Percentiles rank a stretch among this genome's conserved stretches.
Conservation (phyloP, 2,113 vertebrate genomes). For the Lota lota region DNA sequence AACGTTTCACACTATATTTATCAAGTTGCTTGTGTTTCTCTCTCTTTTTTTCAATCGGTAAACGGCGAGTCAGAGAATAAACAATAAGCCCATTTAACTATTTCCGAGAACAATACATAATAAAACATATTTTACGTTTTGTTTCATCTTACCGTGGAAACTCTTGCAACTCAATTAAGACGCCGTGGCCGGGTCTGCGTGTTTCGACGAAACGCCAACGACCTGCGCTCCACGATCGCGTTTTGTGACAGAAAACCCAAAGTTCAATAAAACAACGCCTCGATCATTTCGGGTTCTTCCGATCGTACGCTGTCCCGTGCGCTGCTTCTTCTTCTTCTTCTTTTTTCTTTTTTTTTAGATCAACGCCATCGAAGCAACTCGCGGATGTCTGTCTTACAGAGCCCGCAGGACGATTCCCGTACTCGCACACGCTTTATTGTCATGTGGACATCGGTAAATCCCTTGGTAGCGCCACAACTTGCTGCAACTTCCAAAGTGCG, state of each 20-base stretch:
- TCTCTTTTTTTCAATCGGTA: not conserved
- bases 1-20: too few relatives aligned
- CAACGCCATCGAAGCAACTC: not conserved
- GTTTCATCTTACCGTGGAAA: slow-evolving; percentile 56
- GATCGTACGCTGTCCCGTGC: not conserved
- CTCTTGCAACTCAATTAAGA: not conserved
- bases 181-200: not conserved
- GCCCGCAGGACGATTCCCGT: not conserved
- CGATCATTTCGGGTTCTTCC: not conserved
- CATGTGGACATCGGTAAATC: slow-evolving; percentile 35
- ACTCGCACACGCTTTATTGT: slow-evolving; percentile 30
- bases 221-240: too few relatives aligned
- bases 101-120: not conserved
- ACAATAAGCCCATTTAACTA: too few relatives aligned
- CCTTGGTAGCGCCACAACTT: slow-evolving; percentile 49
- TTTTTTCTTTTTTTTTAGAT: too few relatives aligned
- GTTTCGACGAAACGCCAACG: not conserved
- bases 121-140: too few relatives aligned
- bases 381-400: not conserved
- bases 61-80: too few relatives aligned
- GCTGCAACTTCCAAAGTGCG: slow-evolving; percentile 55
- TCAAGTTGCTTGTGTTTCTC: not conserved
- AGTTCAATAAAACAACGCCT: not conserved
- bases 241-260: not conserved
- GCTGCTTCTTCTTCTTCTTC: not conserved